These are phyloP conservation scores for Circaetus cinerascens DNA, from an alignment of 2,113 vertebrate genomes.

Conservation along the genomic window DNA sequence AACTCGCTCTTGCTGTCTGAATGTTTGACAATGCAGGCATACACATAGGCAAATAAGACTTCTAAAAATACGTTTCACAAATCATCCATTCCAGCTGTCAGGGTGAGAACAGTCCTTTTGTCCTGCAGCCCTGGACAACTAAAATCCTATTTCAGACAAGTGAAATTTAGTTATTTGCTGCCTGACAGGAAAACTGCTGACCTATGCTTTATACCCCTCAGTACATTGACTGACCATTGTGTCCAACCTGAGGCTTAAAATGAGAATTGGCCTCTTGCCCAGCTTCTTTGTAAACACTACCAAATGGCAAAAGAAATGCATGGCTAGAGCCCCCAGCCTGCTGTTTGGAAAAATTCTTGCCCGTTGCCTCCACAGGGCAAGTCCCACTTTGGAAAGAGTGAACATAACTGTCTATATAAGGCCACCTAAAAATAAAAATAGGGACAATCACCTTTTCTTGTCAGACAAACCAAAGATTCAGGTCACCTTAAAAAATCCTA, in stretches of 20 bases:
- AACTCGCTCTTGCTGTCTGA: background rate
- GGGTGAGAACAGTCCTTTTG: slow-evolving; percentile 45
- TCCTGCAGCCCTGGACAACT: slow-evolving; percentile 23
- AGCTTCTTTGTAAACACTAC: slow-evolving; percentile 12
- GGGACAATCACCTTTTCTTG: background rate
- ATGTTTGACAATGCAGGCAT: slow-evolving; percentile 5
- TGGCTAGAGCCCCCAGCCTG: background rate
- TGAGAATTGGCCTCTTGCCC: slow-evolving; percentile 18
- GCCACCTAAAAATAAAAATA: slow-evolving; percentile 35
- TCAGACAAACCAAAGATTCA: background rate
- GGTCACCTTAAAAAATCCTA: slow-evolving; percentile 7
- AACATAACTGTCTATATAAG: background rate
- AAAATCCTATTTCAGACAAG: slow-evolving; percentile 44
- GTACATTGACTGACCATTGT: background rate
- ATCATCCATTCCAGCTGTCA: slow-evolving; percentile 60
- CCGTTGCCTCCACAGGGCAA: background rate
- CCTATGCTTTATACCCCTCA: background rate
- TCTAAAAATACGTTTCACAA: slow-evolving; percentile 64
- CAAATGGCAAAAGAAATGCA: background rate
- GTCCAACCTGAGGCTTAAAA: slow-evolving; percentile 23
- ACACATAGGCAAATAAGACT: background rate
- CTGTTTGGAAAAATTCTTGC: background rate
- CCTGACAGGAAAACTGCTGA: slow-evolving; percentile 50
- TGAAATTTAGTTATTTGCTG: slow-evolving; percentile 34
- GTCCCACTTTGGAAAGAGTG: background rate